Percentiles rank a stretch among this genome's conserved stretches.
Conservation (phyloP, 2,888 invertebrate genomes). For the Aporophyla lueneburgensis region DNA sequence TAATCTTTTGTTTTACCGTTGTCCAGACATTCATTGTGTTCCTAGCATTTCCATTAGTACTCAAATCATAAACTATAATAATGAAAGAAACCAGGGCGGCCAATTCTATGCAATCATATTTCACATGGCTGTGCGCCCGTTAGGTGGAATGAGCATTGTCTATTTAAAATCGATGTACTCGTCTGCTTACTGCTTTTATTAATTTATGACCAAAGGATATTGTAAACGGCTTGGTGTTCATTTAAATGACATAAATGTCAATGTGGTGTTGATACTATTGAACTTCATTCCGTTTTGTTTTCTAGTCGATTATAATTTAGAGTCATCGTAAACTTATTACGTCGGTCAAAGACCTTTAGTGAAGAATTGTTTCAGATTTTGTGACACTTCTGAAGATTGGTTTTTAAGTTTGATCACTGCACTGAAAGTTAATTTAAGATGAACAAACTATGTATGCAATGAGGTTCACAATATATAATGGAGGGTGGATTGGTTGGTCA, state of each 20-base stretch:
- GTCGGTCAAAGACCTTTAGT: neutral
- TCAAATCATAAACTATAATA: constrained; percentile 32
- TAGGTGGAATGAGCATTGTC: constrained; percentile 58
- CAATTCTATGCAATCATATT: constrained; percentile 52
- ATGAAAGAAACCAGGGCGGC: constrained; percentile 43
- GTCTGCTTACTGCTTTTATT: constrained; percentile 51
- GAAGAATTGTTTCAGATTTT: neutral
- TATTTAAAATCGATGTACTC: constrained; percentile 71
- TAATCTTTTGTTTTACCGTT: constrained; percentile 40
- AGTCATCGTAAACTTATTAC: neutral
- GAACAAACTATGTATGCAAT: neutral
- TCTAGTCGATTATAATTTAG: constrained; percentile 14
- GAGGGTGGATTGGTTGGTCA: neutral
- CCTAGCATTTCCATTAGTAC: constrained; percentile 27
- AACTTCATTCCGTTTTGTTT: constrained; percentile 9
- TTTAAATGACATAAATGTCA: constrained; percentile 42
- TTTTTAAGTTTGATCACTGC: no score
- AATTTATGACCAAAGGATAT: constrained; percentile 55
- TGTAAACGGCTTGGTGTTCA: constrained; percentile 26
- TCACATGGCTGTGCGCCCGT: constrained; percentile 31
- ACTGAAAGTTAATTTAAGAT: neutral
- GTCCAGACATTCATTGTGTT: constrained; percentile 29
- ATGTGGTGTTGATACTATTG: constrained; percentile 6
- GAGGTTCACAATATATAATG: no score
- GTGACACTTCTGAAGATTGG: neutral